Conservation (phyloP, 92 coral and sea anemone genomes). For the Bergia puertoricense region DNA sequence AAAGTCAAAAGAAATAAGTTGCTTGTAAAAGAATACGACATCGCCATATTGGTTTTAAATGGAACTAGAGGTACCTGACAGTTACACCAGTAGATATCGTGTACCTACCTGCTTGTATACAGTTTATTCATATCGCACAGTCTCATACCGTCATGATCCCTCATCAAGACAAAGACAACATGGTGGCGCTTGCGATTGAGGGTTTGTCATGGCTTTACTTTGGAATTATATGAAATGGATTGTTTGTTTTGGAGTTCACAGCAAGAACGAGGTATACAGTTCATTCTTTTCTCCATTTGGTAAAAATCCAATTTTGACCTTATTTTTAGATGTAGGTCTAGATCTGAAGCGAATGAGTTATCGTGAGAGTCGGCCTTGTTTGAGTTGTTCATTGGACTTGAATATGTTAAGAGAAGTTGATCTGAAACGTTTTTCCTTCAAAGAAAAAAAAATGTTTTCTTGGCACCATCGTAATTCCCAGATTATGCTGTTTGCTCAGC, state of each 20-base stretch:
- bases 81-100: not conserved
- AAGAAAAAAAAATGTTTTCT: not conserved
- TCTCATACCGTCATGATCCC: conserved; percentile 14
- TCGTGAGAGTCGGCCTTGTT: not conserved
- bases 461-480: not conserved
- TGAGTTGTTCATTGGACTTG: not conserved
- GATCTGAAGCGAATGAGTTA: not conserved
- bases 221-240: conserved; percentile 68
- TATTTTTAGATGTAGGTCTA: too few relatives aligned
- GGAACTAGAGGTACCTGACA: not conserved
- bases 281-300: not conserved
- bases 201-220: conserved; percentile 47
- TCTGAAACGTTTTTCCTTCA: not conserved
- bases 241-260: conserved; percentile 63
- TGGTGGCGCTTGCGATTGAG: conserved; percentile 5
- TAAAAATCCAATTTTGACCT: not conserved
- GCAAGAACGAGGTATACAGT: conserved; percentile 54
- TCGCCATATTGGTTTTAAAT: not conserved
- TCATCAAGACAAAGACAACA: conserved; percentile 23
- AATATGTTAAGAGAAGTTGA: too few relatives aligned
- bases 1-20: not conserved
- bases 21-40: too few relatives aligned
- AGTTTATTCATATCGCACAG: not conserved
- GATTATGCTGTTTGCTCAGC: not conserved
- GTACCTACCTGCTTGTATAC: conserved; percentile 9